Base-by-base conservation (phyloP, 2,113 vertebrate genomes). In the Leptocoma aspasia region DNA sequence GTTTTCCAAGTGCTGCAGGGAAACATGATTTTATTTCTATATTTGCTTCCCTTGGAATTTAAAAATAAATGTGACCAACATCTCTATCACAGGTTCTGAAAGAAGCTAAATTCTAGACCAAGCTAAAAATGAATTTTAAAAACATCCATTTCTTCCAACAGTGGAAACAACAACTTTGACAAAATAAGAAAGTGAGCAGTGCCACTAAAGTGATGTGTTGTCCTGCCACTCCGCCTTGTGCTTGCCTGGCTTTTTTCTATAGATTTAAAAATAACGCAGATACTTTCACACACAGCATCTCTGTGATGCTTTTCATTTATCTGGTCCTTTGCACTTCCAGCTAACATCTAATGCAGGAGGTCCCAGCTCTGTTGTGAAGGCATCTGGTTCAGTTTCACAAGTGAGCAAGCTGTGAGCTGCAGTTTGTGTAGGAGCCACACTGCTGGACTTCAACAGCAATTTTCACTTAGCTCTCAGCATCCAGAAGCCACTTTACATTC, bases 1-100 rank as follows among this genome's bases (percentile, higher is more conserved):
- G 70, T 47, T 92, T 91, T 87, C 35, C 59, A 85, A 73, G 64
- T 52, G 56, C 92, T 93, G 30, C 64, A 92, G 59, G 75, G 76
- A 93, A 92, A 93, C 39, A 73, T 17, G 19, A 35, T 44, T 90
- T 93, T 96, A 65, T 85, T 91, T 59, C 64, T 87, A 15, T 60
- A 57, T 84, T 82, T 91, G 21, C 61, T 90, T 93, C 76, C 71
- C 68, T 61, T 39, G n/a, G 50, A 90, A 92, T 64, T 70, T 86
- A 71, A 93, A 95, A 92, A 90, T 77, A 88, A 95, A 90, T 45
- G n/a, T 30, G 57, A 64, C 27, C 31, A 80, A 30, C 12, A 39
- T 31, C 50, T 72, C 42, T 79, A 45, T 57, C 64, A 82, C 53
- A 63, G 44, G 39, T 93, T 91, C 52, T 60, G 50, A 80, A 93